phyloP scores from a whole-genome alignment of 2,113 vertebrate genomes.

The Phrynosoma blainvillii region DNA sequence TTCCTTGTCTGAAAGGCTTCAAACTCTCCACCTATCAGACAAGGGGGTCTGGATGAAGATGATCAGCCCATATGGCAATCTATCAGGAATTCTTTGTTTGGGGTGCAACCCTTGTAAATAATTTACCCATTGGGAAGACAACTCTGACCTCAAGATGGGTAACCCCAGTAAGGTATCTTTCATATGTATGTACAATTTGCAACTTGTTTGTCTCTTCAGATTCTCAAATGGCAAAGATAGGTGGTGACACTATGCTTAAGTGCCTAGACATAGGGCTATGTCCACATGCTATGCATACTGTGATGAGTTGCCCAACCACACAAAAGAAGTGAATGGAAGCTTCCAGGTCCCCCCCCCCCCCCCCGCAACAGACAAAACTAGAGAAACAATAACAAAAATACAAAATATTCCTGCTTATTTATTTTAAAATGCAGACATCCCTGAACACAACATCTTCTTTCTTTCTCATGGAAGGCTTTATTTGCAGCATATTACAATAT shows the following conservation, averaged over 20 bases:
- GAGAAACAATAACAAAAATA: neutral
- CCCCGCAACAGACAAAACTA: neutral
- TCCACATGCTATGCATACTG: neutral
- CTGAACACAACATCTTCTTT: slow-evolving; percentile 61
- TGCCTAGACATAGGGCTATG: neutral
- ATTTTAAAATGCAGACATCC: slow-evolving; percentile 52
- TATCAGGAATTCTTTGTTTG: neutral
- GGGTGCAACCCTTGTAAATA: neutral
- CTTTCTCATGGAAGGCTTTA: slow-evolving; percentile 64
- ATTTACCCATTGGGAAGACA: neutral
- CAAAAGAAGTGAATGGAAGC: neutral
- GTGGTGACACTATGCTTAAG: neutral
- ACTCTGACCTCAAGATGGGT: neutral
- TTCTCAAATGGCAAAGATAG: neutral
- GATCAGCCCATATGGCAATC: neutral
- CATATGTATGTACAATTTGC: neutral
- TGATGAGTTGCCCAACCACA: neutral
- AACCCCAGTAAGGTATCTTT: neutral
- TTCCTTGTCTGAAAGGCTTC: neutral
- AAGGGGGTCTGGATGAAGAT: too few species aligned
- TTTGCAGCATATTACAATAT: slow-evolving; percentile 54
- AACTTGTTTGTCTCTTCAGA: neutral
- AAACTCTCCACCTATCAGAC: neutral
- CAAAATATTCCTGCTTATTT: slow-evolving; percentile 62
- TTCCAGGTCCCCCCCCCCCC: neutral